Conservation (phyloP, 2,797 vertebrate genomes). For the Enteromius afrohamiltoni region DNA sequence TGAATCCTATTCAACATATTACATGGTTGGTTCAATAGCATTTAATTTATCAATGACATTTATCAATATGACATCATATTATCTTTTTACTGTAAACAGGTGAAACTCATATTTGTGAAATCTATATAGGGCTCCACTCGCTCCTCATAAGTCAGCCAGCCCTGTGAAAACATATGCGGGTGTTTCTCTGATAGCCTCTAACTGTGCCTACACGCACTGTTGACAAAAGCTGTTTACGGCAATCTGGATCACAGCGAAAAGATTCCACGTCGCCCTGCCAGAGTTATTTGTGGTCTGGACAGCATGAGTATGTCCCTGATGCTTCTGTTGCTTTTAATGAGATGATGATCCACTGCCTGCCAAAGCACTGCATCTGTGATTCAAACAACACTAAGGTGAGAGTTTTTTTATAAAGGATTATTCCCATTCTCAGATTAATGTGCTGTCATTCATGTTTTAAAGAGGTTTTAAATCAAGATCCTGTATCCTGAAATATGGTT, state of each 20-base stretch:
- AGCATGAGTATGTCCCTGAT: constrained; percentile 31
- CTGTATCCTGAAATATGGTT: background rate
- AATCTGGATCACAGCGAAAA: constrained; percentile 31
- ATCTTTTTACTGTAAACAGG: background rate
- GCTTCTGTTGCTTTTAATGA: constrained; percentile 55
- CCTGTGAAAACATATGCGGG: constrained; percentile 12
- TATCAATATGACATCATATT: no score
- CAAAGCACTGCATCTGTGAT: constrained; percentile 35
- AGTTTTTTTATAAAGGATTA: background rate
- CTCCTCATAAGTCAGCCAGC: background rate
- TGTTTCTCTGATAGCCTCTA: constrained; percentile 25
- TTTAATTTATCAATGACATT: background rate
- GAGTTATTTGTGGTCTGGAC: constrained; percentile 44
- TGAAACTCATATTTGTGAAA: background rate
- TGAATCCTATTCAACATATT: background rate
- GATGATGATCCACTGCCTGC: constrained; percentile 37
- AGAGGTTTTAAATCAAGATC: background rate
- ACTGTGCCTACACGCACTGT: background rate
- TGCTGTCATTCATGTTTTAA: background rate
- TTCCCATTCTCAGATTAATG: constrained; percentile 11
- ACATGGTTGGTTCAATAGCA: background rate
- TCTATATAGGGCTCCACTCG: background rate
- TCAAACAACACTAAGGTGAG: background rate
- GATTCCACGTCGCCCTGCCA: constrained; percentile 18
- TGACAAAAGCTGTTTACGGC: constrained; percentile 26